Evolutionary conservation across 2,113 vertebrate species (phyloP).

Genomic region (Dascyllus trimaculatus): DNA sequence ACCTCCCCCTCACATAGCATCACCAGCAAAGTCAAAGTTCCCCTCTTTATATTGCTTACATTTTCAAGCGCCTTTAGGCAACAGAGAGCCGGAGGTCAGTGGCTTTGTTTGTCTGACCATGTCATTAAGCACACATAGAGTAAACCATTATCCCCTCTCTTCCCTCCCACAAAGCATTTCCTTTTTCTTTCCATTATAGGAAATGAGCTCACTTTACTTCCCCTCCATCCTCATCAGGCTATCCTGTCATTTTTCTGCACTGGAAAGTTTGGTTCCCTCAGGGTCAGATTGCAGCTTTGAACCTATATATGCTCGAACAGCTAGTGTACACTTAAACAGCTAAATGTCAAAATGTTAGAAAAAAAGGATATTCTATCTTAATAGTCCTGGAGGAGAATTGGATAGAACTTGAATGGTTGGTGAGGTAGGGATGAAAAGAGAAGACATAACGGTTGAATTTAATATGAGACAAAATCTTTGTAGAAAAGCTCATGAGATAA

Average conservation of each 20-base stretch:
- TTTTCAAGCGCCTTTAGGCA: constrained; percentile 28
- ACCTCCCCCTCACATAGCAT: constrained; percentile 6
- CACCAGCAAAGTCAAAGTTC: constrained; percentile 48
- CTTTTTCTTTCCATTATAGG: constrained; percentile 62
- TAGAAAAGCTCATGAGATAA: constrained; percentile 5
- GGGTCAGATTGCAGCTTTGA: constrained; percentile 14
- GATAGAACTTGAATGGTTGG: not conserved
- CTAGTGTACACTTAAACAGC: constrained; percentile 15
- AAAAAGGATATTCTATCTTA: not conserved
- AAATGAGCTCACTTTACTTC: constrained; percentile 77
- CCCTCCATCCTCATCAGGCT: constrained; percentile 28
- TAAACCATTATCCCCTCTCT: constrained; percentile 52
- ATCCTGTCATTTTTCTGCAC: constrained; percentile 65
- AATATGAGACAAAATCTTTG: not conserved
- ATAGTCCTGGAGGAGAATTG: not conserved
- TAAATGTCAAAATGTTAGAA: constrained; percentile 24
- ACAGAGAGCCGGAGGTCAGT: not conserved
- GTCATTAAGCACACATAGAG: constrained; percentile 58
- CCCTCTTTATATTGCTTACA: constrained; percentile 39
- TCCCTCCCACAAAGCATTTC: constrained; percentile 60
- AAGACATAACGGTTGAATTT: not conserved
- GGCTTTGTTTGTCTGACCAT: constrained; percentile 54
- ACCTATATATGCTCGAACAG: constrained; percentile 11
- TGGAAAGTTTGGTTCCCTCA: constrained; percentile 12
- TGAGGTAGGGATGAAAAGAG: not conserved